Evolutionary conservation across 2,888 invertebrate genomes (phyloP).

Genomic region (Beris chalybata): DNA sequence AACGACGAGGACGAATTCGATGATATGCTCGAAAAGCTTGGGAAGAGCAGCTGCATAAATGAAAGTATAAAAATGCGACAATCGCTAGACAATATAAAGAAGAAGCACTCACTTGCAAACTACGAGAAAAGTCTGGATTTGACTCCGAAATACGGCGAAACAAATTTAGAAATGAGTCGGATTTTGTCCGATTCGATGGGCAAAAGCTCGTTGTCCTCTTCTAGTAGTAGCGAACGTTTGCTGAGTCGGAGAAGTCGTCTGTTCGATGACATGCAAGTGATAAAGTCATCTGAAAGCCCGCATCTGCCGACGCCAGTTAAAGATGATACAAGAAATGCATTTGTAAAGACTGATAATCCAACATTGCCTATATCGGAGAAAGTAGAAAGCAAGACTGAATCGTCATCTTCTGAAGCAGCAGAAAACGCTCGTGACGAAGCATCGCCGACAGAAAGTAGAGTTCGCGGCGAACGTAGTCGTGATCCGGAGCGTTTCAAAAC

Average conservation of each 20-base stretch:
- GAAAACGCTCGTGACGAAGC: constrained; percentile 26
- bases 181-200: constrained; percentile 5
- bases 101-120: constrained; percentile 44
- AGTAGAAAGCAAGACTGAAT: constrained; percentile 24
- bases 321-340: constrained; percentile 22
- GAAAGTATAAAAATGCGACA: constrained; percentile 54
- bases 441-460: constrained; percentile 36
- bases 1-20: constrained; percentile 53
- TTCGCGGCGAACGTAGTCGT: constrained; percentile 45
- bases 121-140: constrained; percentile 36
- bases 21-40: constrained; percentile 51
- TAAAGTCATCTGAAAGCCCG: constrained; percentile 37
- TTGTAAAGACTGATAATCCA: constrained; percentile 24
- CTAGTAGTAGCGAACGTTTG: constrained; percentile 47
- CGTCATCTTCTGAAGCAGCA: constrained; percentile 3
- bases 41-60: constrained; percentile 48
- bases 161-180: constrained; percentile 6
- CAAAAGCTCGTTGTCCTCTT: constrained; percentile 30
- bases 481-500: constrained; percentile 56
- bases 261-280: constrained; percentile 53
- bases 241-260: constrained; percentile 54
- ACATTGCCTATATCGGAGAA: constrained; percentile 4
- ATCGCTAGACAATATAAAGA: constrained; percentile 53
- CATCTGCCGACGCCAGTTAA: constrained; percentile 2
- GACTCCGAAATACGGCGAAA: neutral